Conservation (phyloP, 2,888 invertebrate species). For the Ophioninae sp. region DNA sequence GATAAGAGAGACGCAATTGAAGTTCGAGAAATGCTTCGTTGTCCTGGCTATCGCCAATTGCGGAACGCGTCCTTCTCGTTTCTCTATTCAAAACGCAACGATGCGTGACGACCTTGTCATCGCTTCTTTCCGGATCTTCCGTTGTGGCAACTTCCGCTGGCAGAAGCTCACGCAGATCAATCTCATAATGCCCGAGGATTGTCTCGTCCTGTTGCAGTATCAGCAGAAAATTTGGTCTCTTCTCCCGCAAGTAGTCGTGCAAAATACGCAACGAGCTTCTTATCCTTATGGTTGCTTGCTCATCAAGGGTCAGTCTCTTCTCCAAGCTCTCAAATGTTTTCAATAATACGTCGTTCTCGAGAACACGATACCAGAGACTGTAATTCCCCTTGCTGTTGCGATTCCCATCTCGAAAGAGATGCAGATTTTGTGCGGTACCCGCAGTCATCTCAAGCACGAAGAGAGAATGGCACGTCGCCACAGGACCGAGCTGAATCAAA, state of each 20-base stretch:
- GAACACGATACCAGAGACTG: slow-evolving; percentile 74
- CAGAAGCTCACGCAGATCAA: slow-evolving; percentile 83
- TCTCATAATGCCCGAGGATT: slow-evolving; percentile 80
- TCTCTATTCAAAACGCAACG: slow-evolving; percentile 71
- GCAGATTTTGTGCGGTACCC: slow-evolving; percentile 83
- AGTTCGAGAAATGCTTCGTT: slow-evolving; percentile 82
- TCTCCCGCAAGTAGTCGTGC: slow-evolving; percentile 81
- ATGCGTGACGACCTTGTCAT: slow-evolving; percentile 81
- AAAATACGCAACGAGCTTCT: slow-evolving; percentile 80
- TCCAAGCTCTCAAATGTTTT: slow-evolving; percentile 75
- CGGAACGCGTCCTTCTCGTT: slow-evolving; percentile 56
- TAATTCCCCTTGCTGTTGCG: slow-evolving; percentile 65
- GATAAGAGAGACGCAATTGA: slow-evolving; percentile 82
- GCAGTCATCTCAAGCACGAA: slow-evolving; percentile 84
- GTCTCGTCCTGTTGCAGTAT: slow-evolving; percentile 79
- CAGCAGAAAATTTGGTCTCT: slow-evolving; percentile 81
- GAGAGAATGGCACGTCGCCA: slow-evolving; percentile 72
- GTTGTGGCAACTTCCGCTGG: slow-evolving; percentile 78
- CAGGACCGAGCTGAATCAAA: slow-evolving; percentile 78
- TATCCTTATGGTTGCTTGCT: slow-evolving; percentile 82
- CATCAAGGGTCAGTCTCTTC: slow-evolving; percentile 79
- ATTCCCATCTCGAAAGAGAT: slow-evolving; percentile 76
- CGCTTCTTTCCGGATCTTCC: slow-evolving; percentile 78
- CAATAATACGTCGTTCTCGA: slow-evolving; percentile 76
- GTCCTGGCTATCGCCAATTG: slow-evolving; percentile 50